A percentile compares a stretch with the other conserved stretches of the same genome.
Evolutionary conservation across 1,140 invertebrate genomes (phyloP).

Genomic region (Rhysida immarginata): DNA sequence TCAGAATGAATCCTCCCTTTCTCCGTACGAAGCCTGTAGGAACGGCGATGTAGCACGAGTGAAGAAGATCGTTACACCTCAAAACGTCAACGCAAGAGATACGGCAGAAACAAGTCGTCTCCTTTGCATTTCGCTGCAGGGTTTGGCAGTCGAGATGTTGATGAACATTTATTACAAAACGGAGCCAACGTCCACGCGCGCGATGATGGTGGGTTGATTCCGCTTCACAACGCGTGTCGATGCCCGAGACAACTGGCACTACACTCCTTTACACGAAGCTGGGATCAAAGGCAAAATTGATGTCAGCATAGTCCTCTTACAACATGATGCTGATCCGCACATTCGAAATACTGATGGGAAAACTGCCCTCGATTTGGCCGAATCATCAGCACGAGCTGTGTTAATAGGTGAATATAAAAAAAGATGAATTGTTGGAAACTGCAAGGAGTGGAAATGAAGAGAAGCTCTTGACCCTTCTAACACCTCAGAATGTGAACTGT

Average conservation of each 20-base stretch:
- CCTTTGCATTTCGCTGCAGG: slow-evolving; percentile 94
- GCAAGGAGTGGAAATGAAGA: slow-evolving; percentile 46
- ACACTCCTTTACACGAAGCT: slow-evolving; percentile 43
- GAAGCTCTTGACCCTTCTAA: slow-evolving; percentile 62
- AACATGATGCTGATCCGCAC: slow-evolving; percentile 84
- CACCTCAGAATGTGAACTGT: slow-evolving; percentile 89
- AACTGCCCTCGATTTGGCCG: slow-evolving; percentile 79
- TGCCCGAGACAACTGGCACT: slow-evolving; percentile 88
- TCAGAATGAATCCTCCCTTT: not conserved
- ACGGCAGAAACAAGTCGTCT: slow-evolving; percentile 86
- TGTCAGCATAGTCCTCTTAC: slow-evolving; percentile 54
- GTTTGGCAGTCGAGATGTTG: slow-evolving; percentile 78
- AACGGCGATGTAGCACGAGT: slow-evolving; percentile 80
- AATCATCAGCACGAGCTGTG: slow-evolving; percentile 62
- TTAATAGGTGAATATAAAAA: slow-evolving; percentile 81
- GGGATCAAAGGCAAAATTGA: slow-evolving; percentile 35
- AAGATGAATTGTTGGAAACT: slow-evolving; percentile 84
- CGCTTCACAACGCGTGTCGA: slow-evolving; percentile 93
- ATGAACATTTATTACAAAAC: slow-evolving; percentile 57
- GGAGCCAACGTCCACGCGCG: slow-evolving; percentile 79
- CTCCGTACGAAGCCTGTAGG: slow-evolving; percentile 79
- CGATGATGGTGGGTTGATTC: slow-evolving; percentile 89
- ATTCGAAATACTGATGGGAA: slow-evolving; percentile 91
- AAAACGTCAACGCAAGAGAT: slow-evolving; percentile 89
- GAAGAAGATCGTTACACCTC: slow-evolving; percentile 74